Conservation (phyloP, 2,888 invertebrate genomes). For the Tenodera sinensis region DNA sequence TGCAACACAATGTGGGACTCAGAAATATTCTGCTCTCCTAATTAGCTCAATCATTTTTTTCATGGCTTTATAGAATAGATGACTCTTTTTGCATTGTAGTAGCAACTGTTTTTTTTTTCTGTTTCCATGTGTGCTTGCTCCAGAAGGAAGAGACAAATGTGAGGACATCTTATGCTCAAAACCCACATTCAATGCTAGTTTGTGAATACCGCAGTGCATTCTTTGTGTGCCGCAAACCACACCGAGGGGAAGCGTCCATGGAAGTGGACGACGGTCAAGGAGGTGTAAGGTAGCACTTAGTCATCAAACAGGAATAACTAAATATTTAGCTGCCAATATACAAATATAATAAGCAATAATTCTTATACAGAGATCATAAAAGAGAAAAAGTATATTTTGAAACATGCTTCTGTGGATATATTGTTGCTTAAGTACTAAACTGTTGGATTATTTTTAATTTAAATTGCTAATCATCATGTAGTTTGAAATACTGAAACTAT, state of each 20-base stretch:
- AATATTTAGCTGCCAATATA: not conserved
- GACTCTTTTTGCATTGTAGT: not conserved
- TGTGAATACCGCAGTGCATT: constrained; percentile 90
- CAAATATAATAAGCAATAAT: not conserved
- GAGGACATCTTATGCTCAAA: constrained; percentile 87
- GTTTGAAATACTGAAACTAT: not conserved
- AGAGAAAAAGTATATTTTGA: not conserved
- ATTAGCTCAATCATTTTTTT: too few relatives aligned
- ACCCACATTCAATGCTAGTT: constrained; percentile 87
- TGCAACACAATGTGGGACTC: too few relatives aligned
- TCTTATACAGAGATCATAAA: not conserved
- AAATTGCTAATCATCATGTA: not conserved
- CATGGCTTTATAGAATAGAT: too few relatives aligned
- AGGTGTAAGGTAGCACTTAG: not conserved
- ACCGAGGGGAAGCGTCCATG: not conserved
- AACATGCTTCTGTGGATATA: not conserved
- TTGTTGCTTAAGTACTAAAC: not conserved
- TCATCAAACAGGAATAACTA: not conserved
- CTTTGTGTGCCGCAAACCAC: constrained; percentile 83
- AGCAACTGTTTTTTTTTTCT: not conserved
- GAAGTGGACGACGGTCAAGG: not conserved
- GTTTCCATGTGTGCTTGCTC: constrained; percentile 33
- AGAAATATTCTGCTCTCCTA: too few relatives aligned
- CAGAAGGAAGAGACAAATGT: constrained; percentile 76
- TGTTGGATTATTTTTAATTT: not conserved